These are phyloP conservation scores for Drosophila barbarae DNA, from an alignment of 2,888 invertebrate genomes.

Conservation along the genomic window DNA sequence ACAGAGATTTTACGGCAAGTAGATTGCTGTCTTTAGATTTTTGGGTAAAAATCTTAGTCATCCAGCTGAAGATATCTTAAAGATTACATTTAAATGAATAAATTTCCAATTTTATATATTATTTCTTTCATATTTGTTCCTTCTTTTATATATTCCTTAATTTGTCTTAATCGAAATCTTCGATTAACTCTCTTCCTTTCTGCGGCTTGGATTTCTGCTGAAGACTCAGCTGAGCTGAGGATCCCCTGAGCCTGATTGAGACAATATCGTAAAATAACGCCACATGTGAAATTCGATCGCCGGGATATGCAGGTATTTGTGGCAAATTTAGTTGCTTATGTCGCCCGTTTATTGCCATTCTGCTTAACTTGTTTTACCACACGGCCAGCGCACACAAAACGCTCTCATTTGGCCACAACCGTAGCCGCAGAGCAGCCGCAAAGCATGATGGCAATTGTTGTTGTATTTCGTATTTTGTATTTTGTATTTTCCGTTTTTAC, in stretches of 20 bases:
- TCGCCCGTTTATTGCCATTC: slow-evolving; percentile 62
- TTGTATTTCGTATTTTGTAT: slow-evolving; percentile 21
- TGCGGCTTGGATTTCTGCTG: slow-evolving; percentile 1
- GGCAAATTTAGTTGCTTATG: slow-evolving; percentile 67
- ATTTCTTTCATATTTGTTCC: neutral
- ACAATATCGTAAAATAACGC: slow-evolving; percentile 74
- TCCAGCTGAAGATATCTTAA: too few species aligned
- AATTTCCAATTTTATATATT: neutral
- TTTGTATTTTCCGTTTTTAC: slow-evolving; percentile 56
- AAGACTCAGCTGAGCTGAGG: slow-evolving; percentile 13
- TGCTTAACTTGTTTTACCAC: slow-evolving; percentile 73
- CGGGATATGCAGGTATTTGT: slow-evolving; percentile 15
- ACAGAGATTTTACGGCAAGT: neutral
- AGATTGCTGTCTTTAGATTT: neutral
- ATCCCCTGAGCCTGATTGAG: slow-evolving; percentile 66
- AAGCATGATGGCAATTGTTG: slow-evolving; percentile 6
- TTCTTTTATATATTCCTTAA: neutral
- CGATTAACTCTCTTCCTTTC: slow-evolving; percentile 9
- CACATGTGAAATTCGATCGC: slow-evolving; percentile 71
- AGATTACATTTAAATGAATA: neutral
- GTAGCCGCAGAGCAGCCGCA: slow-evolving; percentile 2
- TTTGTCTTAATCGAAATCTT: slow-evolving; percentile 14
- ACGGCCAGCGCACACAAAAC: slow-evolving; percentile 57
- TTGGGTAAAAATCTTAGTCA: neutral
- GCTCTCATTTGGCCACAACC: slow-evolving; percentile 67